phyloP scores from a whole-genome alignment of 2,888 invertebrate genomes.

The Andrena flavipes region DNA sequence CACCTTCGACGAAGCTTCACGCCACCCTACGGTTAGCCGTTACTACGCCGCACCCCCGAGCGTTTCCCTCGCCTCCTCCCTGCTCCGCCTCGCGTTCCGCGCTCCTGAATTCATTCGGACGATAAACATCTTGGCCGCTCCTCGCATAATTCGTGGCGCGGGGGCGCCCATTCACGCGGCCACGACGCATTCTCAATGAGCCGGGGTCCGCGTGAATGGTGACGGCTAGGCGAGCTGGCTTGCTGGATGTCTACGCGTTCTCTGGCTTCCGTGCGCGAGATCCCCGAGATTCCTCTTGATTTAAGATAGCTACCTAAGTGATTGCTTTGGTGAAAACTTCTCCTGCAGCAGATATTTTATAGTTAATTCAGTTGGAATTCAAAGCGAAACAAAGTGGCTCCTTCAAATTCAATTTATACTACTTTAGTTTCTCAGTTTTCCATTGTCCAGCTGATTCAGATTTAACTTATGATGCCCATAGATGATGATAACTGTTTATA shows the following conservation, averaged over 20 bases:
- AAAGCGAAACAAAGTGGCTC: too few relatives aligned
- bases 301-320: neutral
- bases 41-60: constrained; percentile 55
- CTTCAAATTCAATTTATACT: too few relatives aligned
- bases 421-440: too few relatives aligned
- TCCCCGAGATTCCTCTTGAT: neutral
- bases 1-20: constrained; percentile 77
- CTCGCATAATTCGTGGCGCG: constrained; percentile 73
- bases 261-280: neutral
- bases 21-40: constrained; percentile 70
- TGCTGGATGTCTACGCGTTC: neutral
- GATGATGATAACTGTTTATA: too few relatives aligned
- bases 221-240: constrained; percentile 23
- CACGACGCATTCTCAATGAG: constrained; percentile 61
- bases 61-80: constrained; percentile 50
- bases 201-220: constrained; percentile 55
- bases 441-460: too few relatives aligned
- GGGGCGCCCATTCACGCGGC: constrained; percentile 73
- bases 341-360: too few relatives aligned
- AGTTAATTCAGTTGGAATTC: too few relatives aligned
- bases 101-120: constrained; percentile 77
- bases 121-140: constrained; percentile 79
- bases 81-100: constrained; percentile 57
- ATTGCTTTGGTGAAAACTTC: too few relatives aligned
- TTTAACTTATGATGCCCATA: too few relatives aligned